These are phyloP conservation scores for Carpatolechia fugitivella DNA, from an alignment of 2,888 invertebrate species.

Conservation along the genomic window DNA sequence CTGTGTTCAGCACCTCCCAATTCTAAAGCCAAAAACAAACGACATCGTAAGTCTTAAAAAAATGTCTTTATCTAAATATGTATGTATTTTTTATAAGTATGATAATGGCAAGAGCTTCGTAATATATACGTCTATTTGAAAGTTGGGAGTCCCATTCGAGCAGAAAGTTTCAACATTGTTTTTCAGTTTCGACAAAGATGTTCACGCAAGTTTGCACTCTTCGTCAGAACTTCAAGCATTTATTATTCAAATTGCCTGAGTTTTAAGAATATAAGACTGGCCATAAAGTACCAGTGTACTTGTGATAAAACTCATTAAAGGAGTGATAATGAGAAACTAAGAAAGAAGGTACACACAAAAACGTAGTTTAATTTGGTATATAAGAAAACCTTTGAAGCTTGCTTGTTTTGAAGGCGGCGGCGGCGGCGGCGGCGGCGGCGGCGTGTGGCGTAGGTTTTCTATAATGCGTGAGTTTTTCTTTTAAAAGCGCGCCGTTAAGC, in stretches of 20 bases:
- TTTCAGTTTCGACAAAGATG: constrained; percentile 3
- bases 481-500: too few species aligned
- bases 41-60: not conserved
- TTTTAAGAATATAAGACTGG: constrained; percentile 1
- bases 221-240: constrained; percentile 4
- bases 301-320: not conserved
- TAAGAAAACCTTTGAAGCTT: too few species aligned
- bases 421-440: too few species aligned
- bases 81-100: too few species aligned
- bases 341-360: not conserved
- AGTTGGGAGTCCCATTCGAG: not conserved
- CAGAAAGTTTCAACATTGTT: not conserved
- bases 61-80: not conserved
- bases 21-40: constrained; percentile 78
- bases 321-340: not conserved
- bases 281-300: not conserved
- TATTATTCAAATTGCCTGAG: constrained; percentile 5
- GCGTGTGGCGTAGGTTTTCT: too few species aligned
- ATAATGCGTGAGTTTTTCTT: too few species aligned
- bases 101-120: too few species aligned
- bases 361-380: not conserved
- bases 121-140: not conserved
- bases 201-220: constrained; percentile 4
- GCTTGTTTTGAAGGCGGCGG: too few species aligned
- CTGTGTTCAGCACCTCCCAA: constrained; percentile 97